Evolutionary conservation across 2,888 invertebrate genomes (phyloP).

Genomic region (Dynastes grantii): DNA sequence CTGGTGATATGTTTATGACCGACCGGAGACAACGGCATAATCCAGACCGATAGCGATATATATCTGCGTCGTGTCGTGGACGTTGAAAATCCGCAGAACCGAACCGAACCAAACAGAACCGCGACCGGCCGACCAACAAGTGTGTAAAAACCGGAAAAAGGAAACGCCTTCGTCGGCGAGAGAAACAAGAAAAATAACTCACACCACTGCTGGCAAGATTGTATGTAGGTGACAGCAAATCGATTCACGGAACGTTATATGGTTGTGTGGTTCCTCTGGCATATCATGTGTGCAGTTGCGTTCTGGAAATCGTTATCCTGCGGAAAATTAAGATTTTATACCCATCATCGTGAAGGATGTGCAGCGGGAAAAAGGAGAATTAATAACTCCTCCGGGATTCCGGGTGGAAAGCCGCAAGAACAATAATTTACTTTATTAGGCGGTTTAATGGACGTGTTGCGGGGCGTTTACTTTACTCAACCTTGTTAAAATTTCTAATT

Average conservation of each 20-base stretch:
- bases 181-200: slow-evolving; percentile 14
- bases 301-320: background rate
- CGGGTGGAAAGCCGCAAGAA: background rate
- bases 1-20: slow-evolving; percentile 35
- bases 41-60: slow-evolving; percentile 26
- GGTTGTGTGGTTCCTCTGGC: too few relatives aligned
- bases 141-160: slow-evolving; percentile 25
- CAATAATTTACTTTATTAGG: slow-evolving; percentile 8
- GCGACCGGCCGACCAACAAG: slow-evolving; percentile 25
- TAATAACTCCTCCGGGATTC: background rate
- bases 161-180: slow-evolving; percentile 6
- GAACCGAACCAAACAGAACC: too few relatives aligned
- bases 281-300: too few relatives aligned
- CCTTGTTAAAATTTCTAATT: slow-evolving; percentile 21
- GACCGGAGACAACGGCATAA: slow-evolving; percentile 23
- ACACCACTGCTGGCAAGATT: background rate
- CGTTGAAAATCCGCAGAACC: background rate
- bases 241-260: background rate
- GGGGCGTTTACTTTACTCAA: background rate
- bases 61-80: slow-evolving; percentile 3
- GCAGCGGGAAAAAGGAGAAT: background rate
- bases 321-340: slow-evolving; percentile 1
- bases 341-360: background rate
- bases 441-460: background rate
- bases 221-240: slow-evolving; percentile 16